Evolutionary conservation across 92 coral and sea anemone species (phyloP).

Genomic region (Pocillopora meandrina): DNA sequence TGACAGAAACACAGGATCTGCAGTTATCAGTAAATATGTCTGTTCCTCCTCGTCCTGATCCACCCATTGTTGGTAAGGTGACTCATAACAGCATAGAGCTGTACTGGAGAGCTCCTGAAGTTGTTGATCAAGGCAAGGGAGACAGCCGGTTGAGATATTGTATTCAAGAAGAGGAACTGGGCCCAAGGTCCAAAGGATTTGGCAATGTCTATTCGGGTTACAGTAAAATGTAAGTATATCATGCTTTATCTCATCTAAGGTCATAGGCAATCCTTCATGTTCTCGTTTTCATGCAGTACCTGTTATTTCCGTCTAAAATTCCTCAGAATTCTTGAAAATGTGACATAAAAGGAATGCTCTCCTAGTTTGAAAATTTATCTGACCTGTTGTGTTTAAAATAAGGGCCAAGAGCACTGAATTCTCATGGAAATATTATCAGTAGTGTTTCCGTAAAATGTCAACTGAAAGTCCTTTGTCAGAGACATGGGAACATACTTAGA

Average conservation of each 20-base stretch:
- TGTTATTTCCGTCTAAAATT: no score
- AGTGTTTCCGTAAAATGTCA: no score
- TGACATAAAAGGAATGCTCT: no score
- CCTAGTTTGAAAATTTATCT: no score
- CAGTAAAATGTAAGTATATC: slow-evolving; percentile 28
- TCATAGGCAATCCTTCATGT: no score
- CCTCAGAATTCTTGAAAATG: no score
- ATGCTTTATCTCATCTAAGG: no score
- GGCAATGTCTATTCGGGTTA: slow-evolving; percentile 98
- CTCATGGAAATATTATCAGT: no score
- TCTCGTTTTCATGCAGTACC: no score
- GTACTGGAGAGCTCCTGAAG: slow-evolving; percentile 85
- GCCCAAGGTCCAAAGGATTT: slow-evolving; percentile 83
- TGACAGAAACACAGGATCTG: neutral
- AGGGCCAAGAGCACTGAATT: no score
- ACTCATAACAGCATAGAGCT: slow-evolving; percentile 94
- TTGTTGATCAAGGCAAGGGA: slow-evolving; percentile 48
- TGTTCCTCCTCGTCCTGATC: slow-evolving; percentile 89
- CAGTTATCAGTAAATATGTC: slow-evolving; percentile 57
- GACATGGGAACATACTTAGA: no score
- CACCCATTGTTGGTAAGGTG: slow-evolving; percentile 97
- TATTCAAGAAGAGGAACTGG: slow-evolving; percentile 90
- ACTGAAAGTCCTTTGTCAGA: no score
- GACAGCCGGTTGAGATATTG: slow-evolving; percentile 81
- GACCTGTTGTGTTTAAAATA: neutral